Conservation (phyloP, 2,888 invertebrate species). For the Tipula helvola region DNA sequence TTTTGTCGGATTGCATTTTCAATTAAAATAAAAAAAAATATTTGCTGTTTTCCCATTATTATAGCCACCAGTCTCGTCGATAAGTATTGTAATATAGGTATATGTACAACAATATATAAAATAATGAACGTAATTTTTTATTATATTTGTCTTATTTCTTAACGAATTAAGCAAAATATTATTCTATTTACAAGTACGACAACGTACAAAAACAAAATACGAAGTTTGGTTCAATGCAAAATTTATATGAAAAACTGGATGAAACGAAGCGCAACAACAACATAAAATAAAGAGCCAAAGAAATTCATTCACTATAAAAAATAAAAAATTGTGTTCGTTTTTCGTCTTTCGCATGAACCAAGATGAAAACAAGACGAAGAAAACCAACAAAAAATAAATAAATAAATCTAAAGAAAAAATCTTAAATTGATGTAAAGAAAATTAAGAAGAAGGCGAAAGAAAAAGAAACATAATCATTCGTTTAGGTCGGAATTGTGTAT, state of each 20-base stretch:
- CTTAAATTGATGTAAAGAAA: neutral
- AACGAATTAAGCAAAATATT: neutral
- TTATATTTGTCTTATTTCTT: neutral
- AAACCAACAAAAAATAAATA: neutral
- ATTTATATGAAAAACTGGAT: neutral
- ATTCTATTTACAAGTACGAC: neutral
- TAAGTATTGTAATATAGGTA: neutral
- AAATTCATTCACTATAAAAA: neutral
- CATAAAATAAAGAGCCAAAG: neutral
- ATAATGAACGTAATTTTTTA: neutral
- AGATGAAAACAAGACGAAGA: neutral
- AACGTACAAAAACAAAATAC: neutral
- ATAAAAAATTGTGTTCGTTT: neutral
- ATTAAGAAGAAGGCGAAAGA: neutral
- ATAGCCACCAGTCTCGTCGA: neutral
- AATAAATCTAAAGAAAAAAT: neutral
- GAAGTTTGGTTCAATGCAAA: neutral
- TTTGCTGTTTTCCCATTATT: neutral
- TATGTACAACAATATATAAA: neutral
- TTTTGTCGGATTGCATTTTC: neutral
- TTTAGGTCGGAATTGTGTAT: neutral
- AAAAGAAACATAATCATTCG: conserved; percentile 1
- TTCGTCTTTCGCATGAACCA: neutral
- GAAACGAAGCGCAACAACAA: neutral
- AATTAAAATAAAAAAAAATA: neutral